A percentile compares a stretch with the other conserved stretches of the same genome.
Conservation (phyloP, 2,888 invertebrate species). For the Camponotus fellah region DNA sequence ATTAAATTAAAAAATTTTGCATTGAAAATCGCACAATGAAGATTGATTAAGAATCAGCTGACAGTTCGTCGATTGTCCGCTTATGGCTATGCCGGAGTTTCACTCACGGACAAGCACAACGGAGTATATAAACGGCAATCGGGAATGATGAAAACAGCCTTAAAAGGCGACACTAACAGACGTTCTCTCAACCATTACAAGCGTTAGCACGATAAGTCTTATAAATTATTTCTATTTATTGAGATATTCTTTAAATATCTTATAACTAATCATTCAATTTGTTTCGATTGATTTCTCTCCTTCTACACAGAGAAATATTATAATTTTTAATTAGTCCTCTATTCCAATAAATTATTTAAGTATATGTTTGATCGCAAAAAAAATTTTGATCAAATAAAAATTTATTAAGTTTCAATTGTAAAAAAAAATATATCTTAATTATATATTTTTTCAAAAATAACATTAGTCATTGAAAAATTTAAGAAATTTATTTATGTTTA, state of each 20-base stretch:
- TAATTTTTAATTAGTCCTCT: background rate
- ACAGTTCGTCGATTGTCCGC: constrained; percentile 42
- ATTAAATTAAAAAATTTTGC: constrained; percentile 1
- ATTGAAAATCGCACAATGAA: constrained; percentile 35
- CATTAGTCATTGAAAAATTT: background rate
- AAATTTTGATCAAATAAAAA: background rate
- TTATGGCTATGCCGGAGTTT: constrained; percentile 47
- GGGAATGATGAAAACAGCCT: constrained; percentile 63
- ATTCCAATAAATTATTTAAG: background rate
- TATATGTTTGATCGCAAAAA: background rate
- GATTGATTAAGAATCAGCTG: constrained; percentile 43
- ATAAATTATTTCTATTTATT: background rate
- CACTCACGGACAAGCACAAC: constrained; percentile 29
- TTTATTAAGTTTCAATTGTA: background rate
- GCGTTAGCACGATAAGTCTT: background rate
- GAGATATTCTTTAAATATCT: background rate
- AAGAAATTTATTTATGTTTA: background rate
- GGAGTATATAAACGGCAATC: constrained; percentile 30
- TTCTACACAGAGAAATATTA: constrained; percentile 6
- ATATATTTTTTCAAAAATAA: background rate
- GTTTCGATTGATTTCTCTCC: background rate
- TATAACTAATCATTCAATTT: constrained; percentile 6
- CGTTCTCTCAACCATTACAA: constrained; percentile 10
- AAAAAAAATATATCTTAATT: background rate
- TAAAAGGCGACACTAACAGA: constrained; percentile 58